Conservation (phyloP, 2,113 vertebrate species). For the Eira barbara region DNA sequence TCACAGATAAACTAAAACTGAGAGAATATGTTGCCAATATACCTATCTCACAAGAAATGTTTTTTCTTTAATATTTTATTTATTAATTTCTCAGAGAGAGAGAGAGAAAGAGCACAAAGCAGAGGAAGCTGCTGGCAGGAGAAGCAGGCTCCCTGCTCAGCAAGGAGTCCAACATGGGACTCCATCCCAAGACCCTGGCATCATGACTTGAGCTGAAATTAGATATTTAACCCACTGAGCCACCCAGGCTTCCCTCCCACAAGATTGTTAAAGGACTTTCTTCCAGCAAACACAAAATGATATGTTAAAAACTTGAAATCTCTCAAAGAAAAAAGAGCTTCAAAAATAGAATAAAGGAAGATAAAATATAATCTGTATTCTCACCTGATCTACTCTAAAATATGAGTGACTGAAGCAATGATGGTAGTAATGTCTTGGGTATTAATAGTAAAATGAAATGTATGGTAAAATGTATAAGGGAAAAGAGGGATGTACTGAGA, state of each 20-base stretch:
- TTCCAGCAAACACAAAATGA: background rate
- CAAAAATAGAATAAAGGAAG: background rate
- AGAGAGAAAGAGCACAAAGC: no score
- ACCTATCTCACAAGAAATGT: background rate
- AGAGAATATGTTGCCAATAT: background rate
- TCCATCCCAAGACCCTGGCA: no score
- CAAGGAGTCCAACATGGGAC: no score
- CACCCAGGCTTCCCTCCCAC: no score
- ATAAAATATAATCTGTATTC: background rate
- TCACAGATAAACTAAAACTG: background rate
- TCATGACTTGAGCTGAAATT: no score
- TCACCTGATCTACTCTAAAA: background rate
- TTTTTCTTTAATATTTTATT: no score
- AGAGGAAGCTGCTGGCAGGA: no score
- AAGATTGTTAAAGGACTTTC: background rate
- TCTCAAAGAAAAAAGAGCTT: background rate
- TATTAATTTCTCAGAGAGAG: no score
- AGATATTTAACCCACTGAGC: no score
- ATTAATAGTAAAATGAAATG: background rate
- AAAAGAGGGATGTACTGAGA: background rate
- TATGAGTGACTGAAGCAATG: background rate
- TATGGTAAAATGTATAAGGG: background rate
- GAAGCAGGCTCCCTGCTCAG: no score
- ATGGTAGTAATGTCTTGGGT: background rate
- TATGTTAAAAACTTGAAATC: background rate